Evolutionary conservation across 37 sponge, comb jelly and placozoan species (phyloP), one percentile per base, ranked within the genome.

Genomic region (Chondrosia reniformis): DNA sequence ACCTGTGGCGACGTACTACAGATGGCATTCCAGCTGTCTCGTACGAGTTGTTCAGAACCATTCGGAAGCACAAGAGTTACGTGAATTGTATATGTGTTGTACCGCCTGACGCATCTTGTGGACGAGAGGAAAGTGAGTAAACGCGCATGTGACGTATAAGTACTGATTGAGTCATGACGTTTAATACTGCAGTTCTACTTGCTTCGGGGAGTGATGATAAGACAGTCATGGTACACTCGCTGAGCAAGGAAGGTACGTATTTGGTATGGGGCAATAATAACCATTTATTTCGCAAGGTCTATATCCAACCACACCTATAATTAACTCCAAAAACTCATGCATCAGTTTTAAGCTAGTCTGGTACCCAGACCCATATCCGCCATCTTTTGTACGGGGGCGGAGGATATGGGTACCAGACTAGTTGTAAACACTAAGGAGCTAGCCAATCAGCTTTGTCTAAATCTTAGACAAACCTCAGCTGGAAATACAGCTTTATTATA

Each of bases 181-280:
- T 6, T 32, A 21, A 2, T n/a, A 21, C 42, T 10, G 21, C 54
- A 91, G 91, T 54, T 32, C 46, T 83, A 19, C 25, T 91, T 66
- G 91, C 67, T 0, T 86, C 91, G 24, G 91, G 87, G 28, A 69
- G 91, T n/a, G 79, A 86, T 32, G 91, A 91, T 45, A 67, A 57
- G 15, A 71, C 80, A 42, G 72, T 91, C 3, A n/a, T 84, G 31
- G 64, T 91, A 9, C 91, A 86, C 36, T 86, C 87, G 3, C 54
- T 84, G 55, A 65, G 63, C 24, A 30, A 36, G 24, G 84, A 73
- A 6, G 59, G 62, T 31, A 66, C 77, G n/a, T n/a, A n/a, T n/a
- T n/a, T n/a, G n/a, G n/a, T n/a, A n/a, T n/a, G n/a, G n/a, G n/a
- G n/a, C n/a, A n/a, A n/a, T n/a, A n/a, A n/a, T n/a, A n/a, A n/a